Evolutionary conservation across 2,888 invertebrate genomes (phyloP).

Genomic region (Diaperis boleti): DNA sequence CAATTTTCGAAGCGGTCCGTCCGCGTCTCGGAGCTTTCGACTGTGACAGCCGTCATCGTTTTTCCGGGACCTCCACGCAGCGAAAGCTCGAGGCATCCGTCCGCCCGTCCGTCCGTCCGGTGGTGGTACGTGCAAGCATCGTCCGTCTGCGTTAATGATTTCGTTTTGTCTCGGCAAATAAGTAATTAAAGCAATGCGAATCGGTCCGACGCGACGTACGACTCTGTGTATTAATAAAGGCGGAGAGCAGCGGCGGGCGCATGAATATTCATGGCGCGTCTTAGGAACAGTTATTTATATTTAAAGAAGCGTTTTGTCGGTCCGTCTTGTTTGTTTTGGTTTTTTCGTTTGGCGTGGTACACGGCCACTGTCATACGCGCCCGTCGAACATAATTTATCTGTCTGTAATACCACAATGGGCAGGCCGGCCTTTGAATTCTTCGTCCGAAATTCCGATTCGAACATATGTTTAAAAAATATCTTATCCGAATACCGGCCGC

Average conservation of each 20-base stretch:
- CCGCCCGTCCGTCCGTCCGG: too few species aligned
- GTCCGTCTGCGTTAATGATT: constrained; percentile 39
- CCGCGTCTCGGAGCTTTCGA: too few species aligned
- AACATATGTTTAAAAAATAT: constrained; percentile 67
- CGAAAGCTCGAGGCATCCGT: too few species aligned
- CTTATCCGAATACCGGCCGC: constrained; percentile 64
- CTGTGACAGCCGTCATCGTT: too few species aligned
- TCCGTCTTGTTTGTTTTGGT: constrained; percentile 42
- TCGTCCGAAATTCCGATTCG: constrained; percentile 65
- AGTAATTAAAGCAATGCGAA: constrained; percentile 46
- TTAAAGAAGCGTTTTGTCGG: constrained; percentile 52
- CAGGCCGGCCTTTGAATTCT: constrained; percentile 63
- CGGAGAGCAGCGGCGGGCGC: constrained; percentile 40
- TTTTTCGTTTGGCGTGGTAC: constrained; percentile 43
- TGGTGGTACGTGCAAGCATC: constrained; percentile 36
- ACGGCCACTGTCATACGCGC: constrained; percentile 66
- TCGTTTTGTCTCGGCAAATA: constrained; percentile 43
- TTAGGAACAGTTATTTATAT: constrained; percentile 62
- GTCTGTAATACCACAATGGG: constrained; percentile 66
- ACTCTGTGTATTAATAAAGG: constrained; percentile 52
- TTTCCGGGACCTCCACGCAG: too few species aligned
- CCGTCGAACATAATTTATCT: constrained; percentile 67
- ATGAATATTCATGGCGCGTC: constrained; percentile 57
- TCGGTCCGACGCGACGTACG: constrained; percentile 38
- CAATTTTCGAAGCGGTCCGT: too few species aligned